Evolutionary conservation across 2,113 vertebrate genomes (phyloP).

Genomic region (Tychaedon coryphoeus): DNA sequence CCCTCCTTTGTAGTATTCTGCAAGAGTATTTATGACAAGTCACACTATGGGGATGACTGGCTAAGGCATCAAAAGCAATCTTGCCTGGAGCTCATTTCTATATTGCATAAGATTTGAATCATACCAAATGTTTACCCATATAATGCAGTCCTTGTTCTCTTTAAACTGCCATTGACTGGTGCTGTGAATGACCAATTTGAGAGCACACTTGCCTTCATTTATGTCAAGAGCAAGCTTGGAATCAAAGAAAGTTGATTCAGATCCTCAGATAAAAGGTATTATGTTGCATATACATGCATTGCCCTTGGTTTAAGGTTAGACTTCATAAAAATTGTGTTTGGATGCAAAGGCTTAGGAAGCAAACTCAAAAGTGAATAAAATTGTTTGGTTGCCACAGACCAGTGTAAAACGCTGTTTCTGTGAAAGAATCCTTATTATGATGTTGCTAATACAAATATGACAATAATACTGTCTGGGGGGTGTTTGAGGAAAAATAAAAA

Average conservation of each 20-base stretch:
- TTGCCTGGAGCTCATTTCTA: slow-evolving; percentile 37
- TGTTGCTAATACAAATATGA: not conserved
- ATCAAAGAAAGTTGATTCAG: not conserved
- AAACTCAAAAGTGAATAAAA: not conserved
- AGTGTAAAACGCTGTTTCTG: not conserved
- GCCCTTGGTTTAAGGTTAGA: not conserved
- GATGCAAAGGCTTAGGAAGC: not conserved
- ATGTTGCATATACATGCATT: not conserved
- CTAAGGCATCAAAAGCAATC: slow-evolving; percentile 3
- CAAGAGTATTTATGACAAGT: not conserved
- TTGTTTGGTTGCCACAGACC: not conserved
- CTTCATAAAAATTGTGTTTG: not conserved
- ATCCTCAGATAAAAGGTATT: not conserved
- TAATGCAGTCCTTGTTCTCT: slow-evolving; percentile 20
- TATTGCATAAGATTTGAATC: slow-evolving; percentile 39
- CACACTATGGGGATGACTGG: slow-evolving; percentile 3
- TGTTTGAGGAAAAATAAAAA: not conserved
- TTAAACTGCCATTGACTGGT: not conserved
- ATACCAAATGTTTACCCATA: not conserved
- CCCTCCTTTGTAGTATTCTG: not conserved
- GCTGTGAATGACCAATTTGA: not conserved
- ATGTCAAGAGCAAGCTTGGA: not conserved
- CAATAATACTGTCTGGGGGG: not conserved
- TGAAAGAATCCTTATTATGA: not conserved
- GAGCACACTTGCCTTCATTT: not conserved